These are phyloP conservation scores for Anolis apletophallus DNA, from an alignment of 2,797 vertebrate genomes.

Conservation along the genomic window DNA sequence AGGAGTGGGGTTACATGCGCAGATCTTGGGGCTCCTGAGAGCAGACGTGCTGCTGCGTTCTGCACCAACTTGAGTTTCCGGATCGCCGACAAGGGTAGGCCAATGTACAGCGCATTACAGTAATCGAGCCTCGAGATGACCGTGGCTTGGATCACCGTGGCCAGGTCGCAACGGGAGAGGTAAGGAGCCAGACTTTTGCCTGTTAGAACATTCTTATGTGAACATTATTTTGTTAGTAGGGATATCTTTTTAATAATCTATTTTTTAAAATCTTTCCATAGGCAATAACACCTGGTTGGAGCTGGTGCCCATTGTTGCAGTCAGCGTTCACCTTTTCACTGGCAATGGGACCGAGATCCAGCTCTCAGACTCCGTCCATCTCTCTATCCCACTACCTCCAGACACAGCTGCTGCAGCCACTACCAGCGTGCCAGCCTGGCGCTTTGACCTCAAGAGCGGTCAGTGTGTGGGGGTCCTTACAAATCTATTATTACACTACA, in stretches of 20 bases:
- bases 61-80: too few relatives aligned
- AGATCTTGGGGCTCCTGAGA: too few relatives aligned
- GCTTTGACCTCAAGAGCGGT: conserved; percentile 90
- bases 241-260: not conserved
- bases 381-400: conserved; percentile 88
- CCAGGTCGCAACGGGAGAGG: too few relatives aligned
- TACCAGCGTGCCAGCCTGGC: conserved; percentile 90
- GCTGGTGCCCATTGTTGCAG: conserved; percentile 87
- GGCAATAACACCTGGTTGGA: conserved; percentile 90
- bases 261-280: conserved; percentile 31
- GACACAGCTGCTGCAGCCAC: conserved; percentile 84
- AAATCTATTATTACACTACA: not conserved
- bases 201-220: not conserved
- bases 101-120: too few relatives aligned
- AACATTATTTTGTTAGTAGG: not conserved
- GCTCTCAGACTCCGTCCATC: conserved; percentile 88
- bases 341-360: conserved; percentile 86
- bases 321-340: conserved; percentile 90
- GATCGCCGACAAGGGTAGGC: too few relatives aligned
- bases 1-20: too few relatives aligned
- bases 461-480: conserved; percentile 27
- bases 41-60: too few relatives aligned
- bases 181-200: too few relatives aligned
- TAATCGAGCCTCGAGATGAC: too few relatives aligned
- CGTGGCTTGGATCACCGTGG: too few relatives aligned